Evolutionary conservation across 2,888 invertebrate genomes (phyloP), one percentile per base, ranked within the genome.

Genomic region (Panopea generosa): DNA sequence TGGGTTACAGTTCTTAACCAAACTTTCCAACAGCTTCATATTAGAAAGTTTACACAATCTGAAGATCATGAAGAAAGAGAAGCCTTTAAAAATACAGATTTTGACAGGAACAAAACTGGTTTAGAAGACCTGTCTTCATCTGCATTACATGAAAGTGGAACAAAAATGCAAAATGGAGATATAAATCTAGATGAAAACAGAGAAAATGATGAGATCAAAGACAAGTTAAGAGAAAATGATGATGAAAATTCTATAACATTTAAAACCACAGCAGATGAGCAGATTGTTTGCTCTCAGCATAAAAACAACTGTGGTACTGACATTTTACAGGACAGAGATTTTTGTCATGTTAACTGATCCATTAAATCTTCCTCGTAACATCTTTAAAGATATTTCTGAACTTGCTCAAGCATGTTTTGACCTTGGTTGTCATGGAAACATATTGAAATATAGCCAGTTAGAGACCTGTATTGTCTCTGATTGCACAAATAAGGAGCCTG

Each of bases 391-490:
- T 27, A 74, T 89, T 4, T 80, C 82, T 49, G 75, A 81, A n/a
- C 77, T 89, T 7, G 78, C 84, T 16, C 80, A 82, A 16, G 75
- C 85, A 45, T 89, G 89, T 69, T 88, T 88, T 73, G 77, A 83
- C 53, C 69, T 78, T 53, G 80, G 82, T 68, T 84, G 81, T 43
- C 80, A 82, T 79, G 87, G 88, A 11, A 71, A 85, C 63, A 74
- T 87, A 47, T 67, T 82, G 16, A 45, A 45, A 6, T 45, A 9
- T n/a, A 45, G 45, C 20, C 6, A 45, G 6, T 16, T 45, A 18
- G 45, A 16, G 16, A 45, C 26, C 47, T 56, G n/a, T 63, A n/a
- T n/a, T n/a, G 20, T 52, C 27, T 63, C 22, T 27, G 16, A 38
- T 22, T 45, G 27, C 26, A 24, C 40, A 40, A 47, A 56, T 55